Evolutionary conservation across 1,140 invertebrate genomes (phyloP).

Genomic region (Papilio glaucus): DNA sequence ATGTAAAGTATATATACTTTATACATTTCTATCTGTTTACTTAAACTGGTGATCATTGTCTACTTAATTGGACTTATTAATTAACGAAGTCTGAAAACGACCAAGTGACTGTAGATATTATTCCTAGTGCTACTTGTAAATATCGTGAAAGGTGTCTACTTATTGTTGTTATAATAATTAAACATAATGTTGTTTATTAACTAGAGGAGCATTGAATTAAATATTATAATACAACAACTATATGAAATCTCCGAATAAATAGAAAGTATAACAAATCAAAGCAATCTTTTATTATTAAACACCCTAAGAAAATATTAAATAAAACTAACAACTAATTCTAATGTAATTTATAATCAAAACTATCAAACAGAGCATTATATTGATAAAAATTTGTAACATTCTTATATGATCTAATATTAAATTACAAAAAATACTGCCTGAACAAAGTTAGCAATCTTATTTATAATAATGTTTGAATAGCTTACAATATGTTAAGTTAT

Average conservation of each 20-base stretch:
- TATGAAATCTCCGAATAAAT: constrained; percentile 74
- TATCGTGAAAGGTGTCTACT: constrained; percentile 64
- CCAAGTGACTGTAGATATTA: constrained; percentile 70
- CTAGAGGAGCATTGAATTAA: constrained; percentile 62
- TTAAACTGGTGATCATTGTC: constrained; percentile 52
- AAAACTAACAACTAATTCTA: background rate
- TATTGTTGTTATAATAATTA: constrained; percentile 69
- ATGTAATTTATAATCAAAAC: no score
- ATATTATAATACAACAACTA: constrained; percentile 58
- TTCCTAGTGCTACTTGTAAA: constrained; percentile 65
- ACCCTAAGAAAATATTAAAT: background rate
- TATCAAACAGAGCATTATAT: no score
- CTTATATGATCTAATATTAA: no score
- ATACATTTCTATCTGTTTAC: constrained; percentile 44
- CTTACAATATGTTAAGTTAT: no score
- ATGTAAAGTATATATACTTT: constrained; percentile 43
- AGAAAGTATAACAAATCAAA: constrained; percentile 58
- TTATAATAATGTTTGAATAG: no score
- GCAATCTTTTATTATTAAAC: constrained; percentile 47
- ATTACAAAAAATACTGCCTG: no score
- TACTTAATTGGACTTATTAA: constrained; percentile 41
- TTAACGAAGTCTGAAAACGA: constrained; percentile 71
- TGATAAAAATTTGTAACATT: no score
- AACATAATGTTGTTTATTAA: constrained; percentile 75
- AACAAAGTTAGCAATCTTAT: no score